Evolutionary conservation across 1,140 invertebrate genomes (phyloP).

Genomic region (Drepana arcuata): DNA sequence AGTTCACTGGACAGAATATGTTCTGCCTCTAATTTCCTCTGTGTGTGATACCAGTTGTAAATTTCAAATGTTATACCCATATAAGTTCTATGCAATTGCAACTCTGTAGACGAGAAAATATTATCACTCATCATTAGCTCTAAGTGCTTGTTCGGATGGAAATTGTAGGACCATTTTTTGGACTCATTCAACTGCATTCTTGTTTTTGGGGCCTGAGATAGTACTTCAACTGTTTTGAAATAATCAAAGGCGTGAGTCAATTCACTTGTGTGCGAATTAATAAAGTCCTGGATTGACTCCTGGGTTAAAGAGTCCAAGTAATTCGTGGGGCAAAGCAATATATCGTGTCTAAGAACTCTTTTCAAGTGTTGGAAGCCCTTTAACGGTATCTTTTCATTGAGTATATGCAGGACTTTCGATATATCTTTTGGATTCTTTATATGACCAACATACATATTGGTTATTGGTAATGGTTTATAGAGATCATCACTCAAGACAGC

Average conservation of each 20-base stretch:
- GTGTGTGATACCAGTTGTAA: constrained; percentile 41
- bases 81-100: constrained; percentile 73
- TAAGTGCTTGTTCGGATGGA: constrained; percentile 82
- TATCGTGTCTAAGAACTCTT: constrained; percentile 75
- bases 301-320: constrained; percentile 26
- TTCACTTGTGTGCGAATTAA: constrained; percentile 69
- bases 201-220: constrained; percentile 74
- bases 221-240: constrained; percentile 74
- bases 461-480: constrained; percentile 60
- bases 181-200: constrained; percentile 68
- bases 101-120: constrained; percentile 76
- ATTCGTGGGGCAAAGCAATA: constrained; percentile 72
- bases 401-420: constrained; percentile 74
- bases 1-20: constrained; percentile 25
- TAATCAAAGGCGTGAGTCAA: constrained; percentile 66
- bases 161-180: constrained; percentile 88
- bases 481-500: constrained; percentile 56
- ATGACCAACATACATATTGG: constrained; percentile 74
- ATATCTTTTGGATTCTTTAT: constrained; percentile 76
- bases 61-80: constrained; percentile 77
- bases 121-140: constrained; percentile 77
- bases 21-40: not conserved
- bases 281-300: constrained; percentile 57
- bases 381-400: constrained; percentile 74
- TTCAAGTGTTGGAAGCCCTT: constrained; percentile 81